phyloP scores from a whole-genome alignment of 2,797 vertebrate species.

The Hafferia zeledoni region DNA sequence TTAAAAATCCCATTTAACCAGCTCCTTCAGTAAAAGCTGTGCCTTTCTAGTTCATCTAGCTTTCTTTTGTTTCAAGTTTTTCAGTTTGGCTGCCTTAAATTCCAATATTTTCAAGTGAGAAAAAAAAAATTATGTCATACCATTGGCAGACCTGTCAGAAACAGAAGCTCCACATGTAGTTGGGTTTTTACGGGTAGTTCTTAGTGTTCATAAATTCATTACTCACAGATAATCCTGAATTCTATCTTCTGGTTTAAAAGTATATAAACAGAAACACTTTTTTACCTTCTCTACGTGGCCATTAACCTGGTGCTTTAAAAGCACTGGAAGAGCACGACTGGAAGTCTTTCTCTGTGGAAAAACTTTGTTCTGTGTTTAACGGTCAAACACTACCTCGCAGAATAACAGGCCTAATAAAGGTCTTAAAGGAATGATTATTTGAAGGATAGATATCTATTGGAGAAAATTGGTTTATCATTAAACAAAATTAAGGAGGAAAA shows the following conservation, averaged over 20 bases:
- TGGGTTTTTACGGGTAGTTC: not conserved
- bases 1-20: not conserved
- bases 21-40: not conserved
- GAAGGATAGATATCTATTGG: not conserved
- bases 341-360: not conserved
- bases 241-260: not conserved
- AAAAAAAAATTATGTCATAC: not conserved
- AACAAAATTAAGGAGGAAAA: not conserved
- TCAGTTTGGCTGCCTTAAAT: not conserved
- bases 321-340: not conserved
- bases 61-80: not conserved
- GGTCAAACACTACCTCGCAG: not conserved
- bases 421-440: not conserved
- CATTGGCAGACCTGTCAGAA: not conserved
- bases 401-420: not conserved
- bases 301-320: not conserved
- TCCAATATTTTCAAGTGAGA: not conserved
- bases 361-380: not conserved
- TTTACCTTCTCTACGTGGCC: not conserved
- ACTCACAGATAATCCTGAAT: not conserved
- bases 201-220: not conserved
- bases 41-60: not conserved
- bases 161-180: not conserved
- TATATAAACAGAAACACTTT: not conserved
- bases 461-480: not conserved